phyloP scores from a whole-genome alignment of 2,888 invertebrate species.

The Calameuta filiformis region DNA sequence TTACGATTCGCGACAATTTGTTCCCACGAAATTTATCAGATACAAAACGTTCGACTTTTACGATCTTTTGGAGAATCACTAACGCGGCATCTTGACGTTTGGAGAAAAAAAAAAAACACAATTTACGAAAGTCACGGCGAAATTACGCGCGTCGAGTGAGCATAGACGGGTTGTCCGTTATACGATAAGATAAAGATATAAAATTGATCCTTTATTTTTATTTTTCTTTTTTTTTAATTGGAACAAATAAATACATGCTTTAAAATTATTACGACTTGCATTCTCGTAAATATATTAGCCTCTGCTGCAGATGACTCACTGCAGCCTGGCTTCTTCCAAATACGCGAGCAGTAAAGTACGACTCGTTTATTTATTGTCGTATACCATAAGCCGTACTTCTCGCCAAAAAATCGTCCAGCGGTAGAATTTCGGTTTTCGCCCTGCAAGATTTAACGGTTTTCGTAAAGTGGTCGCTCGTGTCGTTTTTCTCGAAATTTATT shows the following conservation, averaged over 20 bases:
- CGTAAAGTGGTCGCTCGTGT: neutral
- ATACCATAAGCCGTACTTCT: neutral
- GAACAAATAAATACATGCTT: neutral
- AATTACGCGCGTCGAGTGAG: neutral
- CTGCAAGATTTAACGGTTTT: conserved; percentile 4
- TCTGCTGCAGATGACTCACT: neutral
- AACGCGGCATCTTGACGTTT: conserved; percentile 27
- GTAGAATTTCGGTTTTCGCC: conserved; percentile 18
- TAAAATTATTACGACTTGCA: neutral
- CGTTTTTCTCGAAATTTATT: neutral
- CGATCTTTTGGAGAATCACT: conserved; percentile 21
- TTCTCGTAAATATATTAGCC: neutral
- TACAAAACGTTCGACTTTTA: neutral
- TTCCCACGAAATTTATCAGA: neutral
- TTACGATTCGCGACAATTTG: neutral
- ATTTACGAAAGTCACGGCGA: neutral
- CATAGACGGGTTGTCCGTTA: neutral
- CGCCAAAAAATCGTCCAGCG: neutral
- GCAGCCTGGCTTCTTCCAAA: neutral
- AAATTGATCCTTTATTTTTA: neutral
- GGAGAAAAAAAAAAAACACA: conserved; percentile 17
- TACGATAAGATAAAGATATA: neutral
- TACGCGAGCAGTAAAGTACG: neutral
- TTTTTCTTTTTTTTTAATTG: neutral
- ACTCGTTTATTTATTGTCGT: neutral